These are phyloP conservation scores for Drosophila melanica DNA, from an alignment of 1,140 invertebrate species.

Conservation along the genomic window DNA sequence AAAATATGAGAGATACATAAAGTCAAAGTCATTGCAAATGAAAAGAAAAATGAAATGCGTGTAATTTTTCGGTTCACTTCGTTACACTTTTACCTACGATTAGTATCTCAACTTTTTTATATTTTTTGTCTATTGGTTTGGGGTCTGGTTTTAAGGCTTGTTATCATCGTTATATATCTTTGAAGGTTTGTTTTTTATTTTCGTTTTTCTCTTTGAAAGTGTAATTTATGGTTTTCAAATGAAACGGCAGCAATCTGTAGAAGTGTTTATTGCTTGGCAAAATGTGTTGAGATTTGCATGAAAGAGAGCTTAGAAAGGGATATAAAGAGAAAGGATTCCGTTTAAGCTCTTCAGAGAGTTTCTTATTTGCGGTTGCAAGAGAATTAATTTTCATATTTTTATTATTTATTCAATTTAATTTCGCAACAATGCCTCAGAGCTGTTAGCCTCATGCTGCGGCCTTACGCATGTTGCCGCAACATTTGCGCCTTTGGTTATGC, in stretches of 20 bases:
- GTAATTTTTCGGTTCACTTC: constrained; percentile 59
- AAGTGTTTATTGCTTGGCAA: not conserved
- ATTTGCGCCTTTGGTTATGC: constrained; percentile 1
- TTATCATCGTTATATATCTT: constrained; percentile 37
- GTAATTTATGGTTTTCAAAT: constrained; percentile 2
- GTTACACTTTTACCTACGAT: constrained; percentile 62
- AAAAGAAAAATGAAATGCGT: constrained; percentile 58
- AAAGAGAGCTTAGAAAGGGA: not conserved
- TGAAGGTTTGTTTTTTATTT: constrained; percentile 16
- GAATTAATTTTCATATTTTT: too few species aligned
- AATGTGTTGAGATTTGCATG: not conserved
- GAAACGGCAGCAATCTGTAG: not conserved
- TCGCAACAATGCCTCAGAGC: too few species aligned
- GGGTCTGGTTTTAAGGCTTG: constrained; percentile 27
- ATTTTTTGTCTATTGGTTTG: not conserved
- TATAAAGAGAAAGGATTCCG: not conserved
- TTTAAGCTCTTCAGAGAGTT: too few species aligned
- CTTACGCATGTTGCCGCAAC: constrained; percentile 9
- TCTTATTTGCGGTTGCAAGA: too few species aligned
- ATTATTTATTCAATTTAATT: not conserved
- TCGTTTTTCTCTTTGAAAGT: constrained; percentile 20
- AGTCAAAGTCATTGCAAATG: constrained; percentile 60
- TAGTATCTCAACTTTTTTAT: constrained; percentile 12
- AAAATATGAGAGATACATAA: constrained; percentile 23
- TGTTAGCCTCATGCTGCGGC: not conserved